These are phyloP conservation scores for Seriola aureovittata DNA, from an alignment of 2,113 vertebrate species.

Conservation along the genomic window DNA sequence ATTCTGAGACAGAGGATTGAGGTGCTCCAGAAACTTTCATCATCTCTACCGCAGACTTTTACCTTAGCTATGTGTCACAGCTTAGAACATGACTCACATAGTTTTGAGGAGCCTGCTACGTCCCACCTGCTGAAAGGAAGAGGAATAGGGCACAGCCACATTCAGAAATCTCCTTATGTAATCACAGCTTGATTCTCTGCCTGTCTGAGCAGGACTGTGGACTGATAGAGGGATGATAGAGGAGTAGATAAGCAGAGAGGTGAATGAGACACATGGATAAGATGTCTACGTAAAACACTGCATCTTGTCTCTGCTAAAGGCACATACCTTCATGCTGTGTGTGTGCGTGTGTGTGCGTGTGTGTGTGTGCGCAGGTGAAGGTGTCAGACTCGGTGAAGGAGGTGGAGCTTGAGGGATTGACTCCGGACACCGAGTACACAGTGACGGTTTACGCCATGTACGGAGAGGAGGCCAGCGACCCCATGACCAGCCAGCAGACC, in stretches of 20 bases:
- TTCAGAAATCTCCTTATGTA: not conserved
- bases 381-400: slow-evolving; percentile 88
- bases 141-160: not conserved
- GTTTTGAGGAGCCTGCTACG: not conserved
- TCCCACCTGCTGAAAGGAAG: not conserved
- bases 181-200: not conserved
- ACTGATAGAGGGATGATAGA: not conserved
- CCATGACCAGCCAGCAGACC: slow-evolving; percentile 94
- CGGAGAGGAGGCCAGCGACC: slow-evolving; percentile 98
- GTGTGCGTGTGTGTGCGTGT: slow-evolving; percentile 1
- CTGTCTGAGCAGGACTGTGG: not conserved
- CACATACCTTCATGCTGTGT: not conserved
- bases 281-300: not conserved
- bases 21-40: too few species aligned
- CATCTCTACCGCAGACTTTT: too few species aligned
- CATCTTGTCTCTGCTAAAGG: not conserved
- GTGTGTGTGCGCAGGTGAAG: slow-evolving; percentile 88
- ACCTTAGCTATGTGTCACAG: not conserved
- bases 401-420: slow-evolving; percentile 89
- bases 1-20: too few species aligned
- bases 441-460: slow-evolving; percentile 97
- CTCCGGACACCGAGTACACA: slow-evolving; percentile 94
- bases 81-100: not conserved
- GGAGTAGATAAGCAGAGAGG: not conserved
- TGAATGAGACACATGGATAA: not conserved